Evolutionary conservation across 2,888 invertebrate species (phyloP), one percentile per base, ranked within the genome.

Genomic region (Clostera curtula): DNA sequence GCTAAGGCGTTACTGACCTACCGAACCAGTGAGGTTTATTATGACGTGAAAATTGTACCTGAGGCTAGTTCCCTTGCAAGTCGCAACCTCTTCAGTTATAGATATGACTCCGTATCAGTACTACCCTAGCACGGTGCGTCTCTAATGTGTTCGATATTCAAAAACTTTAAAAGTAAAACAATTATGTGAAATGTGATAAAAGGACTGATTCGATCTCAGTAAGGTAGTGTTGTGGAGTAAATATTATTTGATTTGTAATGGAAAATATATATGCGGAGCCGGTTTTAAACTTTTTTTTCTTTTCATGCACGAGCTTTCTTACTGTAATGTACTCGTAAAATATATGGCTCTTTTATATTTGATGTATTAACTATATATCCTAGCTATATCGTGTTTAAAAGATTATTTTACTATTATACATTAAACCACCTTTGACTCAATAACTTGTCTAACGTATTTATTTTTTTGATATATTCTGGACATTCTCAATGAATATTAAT

Each of bases 21-120:
- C 44, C 49, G 27, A 41, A 50, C 31, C 41, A 43, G 32, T 57
- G 36, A 56, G 71, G 56, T 36, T 77, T 57, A 48, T 52, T 59
- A 30, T 40, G 40, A 64, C 68, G 66, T 74, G 70, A 71, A 76
- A 76, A 71, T 65, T 52, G 52, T 76, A 76, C 74, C 76, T 72
- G 71, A 51, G 68, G 55, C 57, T 44, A 59, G 50, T 52, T 60
- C 64, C 52, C 60, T 60, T 55, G 52, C 57, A 52, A 52, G 53
- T 51, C 50, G 54, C 52, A 39, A 28, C 51, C 51, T 40, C 43
- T 44, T 68, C 62, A 77, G 79, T 80, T 54, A 64, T 69, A 62
- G 58, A 54, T 60, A 65, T 63, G 67, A 53, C 58, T 59, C 43
- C 39, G 47, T 54, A 42, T 34, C 48, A 56, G 62, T 54, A 48